Base-by-base conservation (phyloP, 2,797 vertebrate genomes). In the Myoxocephalus aenaeus region DNA sequence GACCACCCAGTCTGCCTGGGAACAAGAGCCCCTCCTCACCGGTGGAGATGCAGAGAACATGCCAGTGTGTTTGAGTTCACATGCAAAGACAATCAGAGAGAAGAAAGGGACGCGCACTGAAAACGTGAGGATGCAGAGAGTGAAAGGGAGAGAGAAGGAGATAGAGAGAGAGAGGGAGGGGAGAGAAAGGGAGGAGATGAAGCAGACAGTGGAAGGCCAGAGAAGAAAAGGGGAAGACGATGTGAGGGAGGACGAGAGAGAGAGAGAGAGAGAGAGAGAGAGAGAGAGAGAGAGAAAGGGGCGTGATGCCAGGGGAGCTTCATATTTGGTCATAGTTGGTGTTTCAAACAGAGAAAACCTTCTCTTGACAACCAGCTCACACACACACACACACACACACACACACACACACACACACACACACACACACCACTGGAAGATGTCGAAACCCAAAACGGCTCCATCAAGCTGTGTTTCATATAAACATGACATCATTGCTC, bases 1-100 rank as follows among this genome's bases (percentile, higher is more conserved):
- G 92, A 90, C 89, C 90, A 92, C 87, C 92, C 84, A 91, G 87
- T 66, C 75, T 79, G 87, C 77, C 72, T 90, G 89, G 89, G 90
- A 93, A 91, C 66, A 79, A 79, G 74, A 76, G 68, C 61, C 61
- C 54, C 57, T 79, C 83, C 70, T 79, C 79, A 63, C 44, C 8
- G 64, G 48, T 44, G 56, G 62, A 78, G 65, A 86, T 65, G 74
- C 71, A 79, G 82, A 54, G 62, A 88, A 81, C 54, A 25, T 44
- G 63, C 1, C 67, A 82, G 75, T 44, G 63, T 70, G 54, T 82
- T 58, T 53, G 38, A 63, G 50, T 70, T 32, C 64, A 63, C 18
- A 58, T 42, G 57, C 7, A 3, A 3, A 75, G 42, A 83, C 72
- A 79, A 80, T 62, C 51, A 54, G 61, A 44, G 36, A 56, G 62